Evolutionary conservation across 2,113 vertebrate species (phyloP).

Genomic region (Cranoglanis bouderius): DNA sequence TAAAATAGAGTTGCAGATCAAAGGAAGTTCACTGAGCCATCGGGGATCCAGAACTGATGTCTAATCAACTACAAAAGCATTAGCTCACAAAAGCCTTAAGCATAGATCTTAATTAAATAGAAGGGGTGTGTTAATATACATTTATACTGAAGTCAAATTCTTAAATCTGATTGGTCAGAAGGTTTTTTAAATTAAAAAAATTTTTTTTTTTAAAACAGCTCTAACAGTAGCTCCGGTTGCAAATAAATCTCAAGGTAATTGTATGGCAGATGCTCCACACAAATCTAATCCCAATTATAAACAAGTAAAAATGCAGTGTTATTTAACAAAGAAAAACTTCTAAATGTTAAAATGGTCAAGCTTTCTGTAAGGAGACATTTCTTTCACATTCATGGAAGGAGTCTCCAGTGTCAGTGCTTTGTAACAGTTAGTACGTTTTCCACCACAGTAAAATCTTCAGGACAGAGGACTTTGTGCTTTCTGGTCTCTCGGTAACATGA

Average conservation of each 20-base stretch:
- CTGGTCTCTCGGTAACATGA: background rate
- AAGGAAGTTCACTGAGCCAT: background rate
- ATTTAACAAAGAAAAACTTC: background rate
- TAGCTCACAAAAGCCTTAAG: background rate
- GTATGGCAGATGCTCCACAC: background rate
- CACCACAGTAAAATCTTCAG: background rate
- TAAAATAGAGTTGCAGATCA: background rate
- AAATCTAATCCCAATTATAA: background rate
- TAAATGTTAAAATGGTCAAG: background rate
- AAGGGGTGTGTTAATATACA: background rate
- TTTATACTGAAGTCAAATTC: background rate
- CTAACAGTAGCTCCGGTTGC: background rate
- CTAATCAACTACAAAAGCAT: background rate
- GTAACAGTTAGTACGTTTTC: background rate
- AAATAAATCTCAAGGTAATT: background rate
- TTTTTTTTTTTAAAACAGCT: background rate
- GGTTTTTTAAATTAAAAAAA: too few relatives aligned
- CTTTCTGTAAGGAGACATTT: background rate
- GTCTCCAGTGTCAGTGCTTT: background rate
- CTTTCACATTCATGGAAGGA: background rate
- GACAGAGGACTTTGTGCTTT: background rate
- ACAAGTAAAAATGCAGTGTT: background rate
- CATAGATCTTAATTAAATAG: background rate
- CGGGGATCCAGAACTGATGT: constrained; percentile 3
- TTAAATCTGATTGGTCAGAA: background rate